Evolutionary conservation across 1,140 invertebrate genomes (phyloP).

Genomic region (Archivesica marissinica): DNA sequence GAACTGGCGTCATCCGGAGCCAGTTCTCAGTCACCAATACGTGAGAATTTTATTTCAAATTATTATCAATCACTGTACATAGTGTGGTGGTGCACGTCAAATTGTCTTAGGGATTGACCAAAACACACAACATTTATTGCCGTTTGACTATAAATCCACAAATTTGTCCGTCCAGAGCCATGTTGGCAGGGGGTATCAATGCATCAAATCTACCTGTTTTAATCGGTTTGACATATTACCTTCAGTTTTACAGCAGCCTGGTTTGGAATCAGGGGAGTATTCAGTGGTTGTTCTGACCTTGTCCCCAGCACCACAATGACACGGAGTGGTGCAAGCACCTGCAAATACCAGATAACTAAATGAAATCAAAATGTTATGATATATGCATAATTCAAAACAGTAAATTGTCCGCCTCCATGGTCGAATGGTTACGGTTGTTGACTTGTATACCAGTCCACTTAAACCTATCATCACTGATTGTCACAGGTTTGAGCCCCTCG

Average conservation of each 20-base stretch:
- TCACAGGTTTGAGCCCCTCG: background rate
- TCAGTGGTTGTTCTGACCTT: background rate
- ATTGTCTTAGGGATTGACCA: too few relatives aligned
- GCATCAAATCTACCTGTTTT: too few relatives aligned
- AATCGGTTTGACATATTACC: too few relatives aligned
- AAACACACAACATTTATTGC: too few relatives aligned
- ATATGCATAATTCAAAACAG: background rate
- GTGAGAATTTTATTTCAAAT: too few relatives aligned
- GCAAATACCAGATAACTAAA: background rate
- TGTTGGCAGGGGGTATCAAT: too few relatives aligned
- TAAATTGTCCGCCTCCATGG: background rate
- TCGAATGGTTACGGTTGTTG: background rate
- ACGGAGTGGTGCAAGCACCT: conserved; percentile 30
- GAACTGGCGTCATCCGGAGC: too few relatives aligned
- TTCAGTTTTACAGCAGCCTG: background rate
- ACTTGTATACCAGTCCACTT: background rate
- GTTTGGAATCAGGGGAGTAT: conserved; percentile 26
- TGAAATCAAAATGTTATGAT: background rate
- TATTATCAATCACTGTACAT: too few relatives aligned
- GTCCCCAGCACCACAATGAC: conserved; percentile 7
- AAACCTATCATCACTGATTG: background rate
- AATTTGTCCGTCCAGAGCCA: too few relatives aligned
- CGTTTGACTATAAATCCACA: too few relatives aligned
- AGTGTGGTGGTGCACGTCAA: too few relatives aligned
- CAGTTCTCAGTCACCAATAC: too few relatives aligned